Base-by-base conservation (phyloP, 2,888 invertebrate species). In the Acronicta aceris region DNA sequence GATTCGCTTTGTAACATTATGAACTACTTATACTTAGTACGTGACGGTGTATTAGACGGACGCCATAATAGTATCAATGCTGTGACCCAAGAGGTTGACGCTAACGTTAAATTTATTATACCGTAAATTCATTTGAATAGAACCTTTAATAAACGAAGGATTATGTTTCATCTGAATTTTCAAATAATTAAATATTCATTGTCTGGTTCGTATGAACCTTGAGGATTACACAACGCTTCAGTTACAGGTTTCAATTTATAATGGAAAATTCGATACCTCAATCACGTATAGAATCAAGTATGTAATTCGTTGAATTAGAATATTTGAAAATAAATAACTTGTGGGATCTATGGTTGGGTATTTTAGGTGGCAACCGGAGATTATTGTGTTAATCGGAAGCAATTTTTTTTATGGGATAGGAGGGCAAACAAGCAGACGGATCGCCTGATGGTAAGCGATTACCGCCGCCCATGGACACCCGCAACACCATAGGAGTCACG, bases 111-210 rank as follows among this genome's bases (percentile, higher is more conserved):
- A 55, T 43, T 59, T 54, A 70, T 43, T 59, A 72, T 61, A 72
- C 75, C 75, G 71, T 65, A 72, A 74, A 74, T 70, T 59, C 38
- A 42, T 68, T 68, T 59, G 64, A 75, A 68, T 46, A 59, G 62
- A 59, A 52, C 45, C 61, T 55, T n/a, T 42, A 38, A 40, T 63
- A 47, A 63, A 71, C 58, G 21, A 51, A 46, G 59, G 68, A 61
- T 68, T 66, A 58, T 55, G 36, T 64, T 59, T 47, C 56, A 55
- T 54, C 16, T 40, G 30, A 59, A 69, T 64, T 58, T 59, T 48
- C 17, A 54, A 51, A 71, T 54, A 57, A 64, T 59, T 74, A 53
- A 57, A 65, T 70, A 74, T 65, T 70, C 71, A 70, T 74, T 50
- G 65, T 36, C 43, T 47, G 38, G 54, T 42, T 49, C 55, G 21